Conservation (phyloP, 1,140 invertebrate genomes). For the Odontomachus brunneus region DNA sequence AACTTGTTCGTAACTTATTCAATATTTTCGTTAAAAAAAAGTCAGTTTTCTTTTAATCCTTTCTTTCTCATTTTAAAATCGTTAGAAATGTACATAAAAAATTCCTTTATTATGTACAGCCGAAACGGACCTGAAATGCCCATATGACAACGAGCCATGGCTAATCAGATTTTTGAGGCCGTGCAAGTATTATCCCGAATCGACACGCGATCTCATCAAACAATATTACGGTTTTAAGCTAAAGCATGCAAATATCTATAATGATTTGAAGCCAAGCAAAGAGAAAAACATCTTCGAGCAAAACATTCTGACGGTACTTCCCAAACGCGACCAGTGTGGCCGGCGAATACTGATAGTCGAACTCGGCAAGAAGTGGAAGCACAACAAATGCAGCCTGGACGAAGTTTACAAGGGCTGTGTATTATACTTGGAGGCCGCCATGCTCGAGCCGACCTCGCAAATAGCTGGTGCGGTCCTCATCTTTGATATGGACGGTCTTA, state of each 20-base stretch:
- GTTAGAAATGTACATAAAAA: background rate
- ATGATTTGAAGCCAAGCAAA: slow-evolving; percentile 88
- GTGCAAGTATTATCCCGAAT: slow-evolving; percentile 93
- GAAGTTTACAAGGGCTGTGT: slow-evolving; percentile 94
- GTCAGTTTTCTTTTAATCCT: no score
- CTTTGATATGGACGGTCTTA: slow-evolving; percentile 94
- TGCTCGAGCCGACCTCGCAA: slow-evolving; percentile 92
- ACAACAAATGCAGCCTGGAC: slow-evolving; percentile 91
- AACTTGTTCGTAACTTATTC: no score
- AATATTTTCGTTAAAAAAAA: no score
- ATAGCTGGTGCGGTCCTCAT: slow-evolving; percentile 91
- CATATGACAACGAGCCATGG: slow-evolving; percentile 90
- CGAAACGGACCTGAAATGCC: slow-evolving; percentile 89
- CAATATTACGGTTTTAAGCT: slow-evolving; percentile 92
- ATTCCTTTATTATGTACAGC: slow-evolving; percentile 82
- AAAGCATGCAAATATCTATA: slow-evolving; percentile 91
- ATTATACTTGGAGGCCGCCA: slow-evolving; percentile 91
- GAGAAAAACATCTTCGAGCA: slow-evolving; percentile 92
- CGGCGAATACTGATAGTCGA: slow-evolving; percentile 91
- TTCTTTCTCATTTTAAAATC: no score
- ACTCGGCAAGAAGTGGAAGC: slow-evolving; percentile 94
- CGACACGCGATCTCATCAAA: slow-evolving; percentile 90
- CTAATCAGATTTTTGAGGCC: slow-evolving; percentile 91
- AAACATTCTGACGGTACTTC: slow-evolving; percentile 91
- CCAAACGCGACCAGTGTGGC: slow-evolving; percentile 90